phyloP scores from a whole-genome alignment of 2,797 vertebrate genomes.

The Pseudotriccus pelzelni region DNA sequence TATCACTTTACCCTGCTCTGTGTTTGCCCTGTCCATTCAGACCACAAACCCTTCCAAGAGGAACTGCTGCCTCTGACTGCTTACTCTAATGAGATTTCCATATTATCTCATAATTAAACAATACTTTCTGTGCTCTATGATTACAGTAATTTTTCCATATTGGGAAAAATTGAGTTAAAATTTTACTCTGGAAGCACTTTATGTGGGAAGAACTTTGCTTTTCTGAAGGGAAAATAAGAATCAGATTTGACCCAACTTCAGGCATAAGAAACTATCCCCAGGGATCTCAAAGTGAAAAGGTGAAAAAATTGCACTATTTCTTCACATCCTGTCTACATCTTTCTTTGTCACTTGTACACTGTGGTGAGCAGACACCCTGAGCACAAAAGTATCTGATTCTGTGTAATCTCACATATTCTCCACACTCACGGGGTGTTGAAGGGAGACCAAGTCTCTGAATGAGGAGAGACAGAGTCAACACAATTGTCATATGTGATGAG shows the following conservation, averaged over 20 bases:
- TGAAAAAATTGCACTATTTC: not conserved
- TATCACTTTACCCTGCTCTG: not conserved
- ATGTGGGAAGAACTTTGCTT: not conserved
- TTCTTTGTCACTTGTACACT: not conserved
- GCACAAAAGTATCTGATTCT: not conserved
- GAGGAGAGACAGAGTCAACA: not conserved
- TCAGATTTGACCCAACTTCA: not conserved
- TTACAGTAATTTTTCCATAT: not conserved
- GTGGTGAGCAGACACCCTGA: not conserved
- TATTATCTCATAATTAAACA: not conserved
- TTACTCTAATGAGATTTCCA: not conserved
- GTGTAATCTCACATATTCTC: slow-evolving; percentile 9
- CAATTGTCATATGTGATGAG: not conserved
- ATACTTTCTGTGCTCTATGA: not conserved
- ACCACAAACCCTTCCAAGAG: not conserved
- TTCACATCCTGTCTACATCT: not conserved
- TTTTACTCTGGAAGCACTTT: not conserved
- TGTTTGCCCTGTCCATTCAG: not conserved
- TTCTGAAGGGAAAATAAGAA: not conserved
- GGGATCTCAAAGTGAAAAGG: not conserved
- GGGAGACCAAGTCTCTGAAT: not conserved
- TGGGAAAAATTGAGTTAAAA: not conserved
- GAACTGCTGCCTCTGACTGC: not conserved
- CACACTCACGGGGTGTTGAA: not conserved
- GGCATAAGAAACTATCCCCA: not conserved